Percentiles rank a stretch among this genome's conserved stretches.
phyloP scores from a whole-genome alignment of 2,888 invertebrate species.

The Polydrusus pterygomalis region DNA sequence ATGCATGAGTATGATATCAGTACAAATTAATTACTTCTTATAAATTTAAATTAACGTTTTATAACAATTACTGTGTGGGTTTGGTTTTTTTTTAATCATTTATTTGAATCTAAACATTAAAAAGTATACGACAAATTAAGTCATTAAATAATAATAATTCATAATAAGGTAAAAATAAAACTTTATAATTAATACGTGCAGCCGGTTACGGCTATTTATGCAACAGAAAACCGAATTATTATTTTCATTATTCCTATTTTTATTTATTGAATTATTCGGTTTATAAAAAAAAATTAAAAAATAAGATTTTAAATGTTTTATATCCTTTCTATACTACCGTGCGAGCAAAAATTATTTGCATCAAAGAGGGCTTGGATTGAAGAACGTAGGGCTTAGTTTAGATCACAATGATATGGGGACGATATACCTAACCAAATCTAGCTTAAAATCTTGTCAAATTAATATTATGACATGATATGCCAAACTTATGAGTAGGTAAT shows the following conservation, averaged over 20 bases:
- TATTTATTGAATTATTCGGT: background rate
- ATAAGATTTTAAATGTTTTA: no score
- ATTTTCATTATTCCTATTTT: background rate
- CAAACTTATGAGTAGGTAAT: no score
- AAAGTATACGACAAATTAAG: slow-evolving; percentile 11
- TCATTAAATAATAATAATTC: slow-evolving; percentile 12
- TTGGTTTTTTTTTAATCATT: slow-evolving; percentile 7
- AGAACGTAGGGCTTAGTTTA: no score
- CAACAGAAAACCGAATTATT: background rate
- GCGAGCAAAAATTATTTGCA: no score
- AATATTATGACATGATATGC: no score
- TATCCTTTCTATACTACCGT: no score
- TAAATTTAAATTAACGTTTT: background rate
- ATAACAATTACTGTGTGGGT: background rate
- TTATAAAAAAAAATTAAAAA: background rate
- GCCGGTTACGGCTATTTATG: background rate
- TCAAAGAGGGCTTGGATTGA: no score
- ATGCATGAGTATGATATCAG: no score
- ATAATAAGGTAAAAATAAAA: background rate
- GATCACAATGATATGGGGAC: no score
- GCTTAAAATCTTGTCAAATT: no score
- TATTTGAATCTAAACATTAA: slow-evolving; percentile 20
- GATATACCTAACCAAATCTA: no score
- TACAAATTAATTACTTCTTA: background rate
- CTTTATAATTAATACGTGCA: background rate